Evolutionary conservation across 2,113 vertebrate genomes (phyloP).

Genomic region (Paramormyrops kingsleyae): DNA sequence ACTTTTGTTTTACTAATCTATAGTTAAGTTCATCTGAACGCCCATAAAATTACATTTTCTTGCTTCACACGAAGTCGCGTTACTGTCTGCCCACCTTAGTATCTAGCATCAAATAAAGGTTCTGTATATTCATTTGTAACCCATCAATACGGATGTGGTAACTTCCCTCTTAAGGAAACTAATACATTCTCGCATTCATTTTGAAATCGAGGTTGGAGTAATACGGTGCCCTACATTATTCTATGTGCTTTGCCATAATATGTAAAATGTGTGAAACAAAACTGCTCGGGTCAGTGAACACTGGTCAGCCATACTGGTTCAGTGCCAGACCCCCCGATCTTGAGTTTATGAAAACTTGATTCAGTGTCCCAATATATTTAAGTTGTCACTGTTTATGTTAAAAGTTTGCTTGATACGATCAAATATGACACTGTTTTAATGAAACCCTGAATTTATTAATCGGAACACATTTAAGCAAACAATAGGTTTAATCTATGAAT

Average conservation of each 20-base stretch:
- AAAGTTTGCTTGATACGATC: not conserved
- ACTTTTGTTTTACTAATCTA: not conserved
- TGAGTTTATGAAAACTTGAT: too few species aligned
- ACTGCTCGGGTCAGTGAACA: too few species aligned
- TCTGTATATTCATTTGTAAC: too few species aligned
- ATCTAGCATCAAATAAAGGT: too few species aligned
- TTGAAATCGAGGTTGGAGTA: too few species aligned
- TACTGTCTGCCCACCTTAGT: not conserved
- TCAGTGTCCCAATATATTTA: too few species aligned
- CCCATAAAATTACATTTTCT: not conserved
- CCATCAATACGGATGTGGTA: too few species aligned
- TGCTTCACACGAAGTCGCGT: not conserved
- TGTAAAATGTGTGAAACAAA: not conserved
- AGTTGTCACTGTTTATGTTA: not conserved
- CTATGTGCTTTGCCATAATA: not conserved
- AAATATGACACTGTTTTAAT: not conserved
- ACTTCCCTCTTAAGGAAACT: too few species aligned
- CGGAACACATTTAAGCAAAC: not conserved
- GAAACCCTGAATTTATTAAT: not conserved
- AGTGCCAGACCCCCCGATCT: too few species aligned
- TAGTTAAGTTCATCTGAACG: not conserved
- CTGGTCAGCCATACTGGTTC: too few species aligned
- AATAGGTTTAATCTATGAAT: not conserved
- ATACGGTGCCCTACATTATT: too few species aligned
- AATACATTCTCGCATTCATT: too few species aligned